Evolutionary conservation across 2,797 vertebrate genomes (phyloP).

Genomic region (Emydoidea blandingii): DNA sequence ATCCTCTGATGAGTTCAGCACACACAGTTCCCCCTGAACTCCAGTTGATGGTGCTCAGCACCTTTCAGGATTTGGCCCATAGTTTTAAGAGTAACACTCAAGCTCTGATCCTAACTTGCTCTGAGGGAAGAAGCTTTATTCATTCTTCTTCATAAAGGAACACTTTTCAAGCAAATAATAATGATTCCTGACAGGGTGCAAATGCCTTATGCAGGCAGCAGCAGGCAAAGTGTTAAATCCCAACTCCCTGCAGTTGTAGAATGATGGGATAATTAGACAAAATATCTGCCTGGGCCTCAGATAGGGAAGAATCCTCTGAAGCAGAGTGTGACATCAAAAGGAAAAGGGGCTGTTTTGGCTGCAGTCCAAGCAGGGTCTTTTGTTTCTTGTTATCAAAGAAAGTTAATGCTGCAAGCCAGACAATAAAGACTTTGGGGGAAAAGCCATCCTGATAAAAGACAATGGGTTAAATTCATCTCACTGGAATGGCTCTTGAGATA

Average conservation of each 20-base stretch:
- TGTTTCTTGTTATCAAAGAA: background rate
- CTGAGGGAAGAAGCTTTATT: background rate
- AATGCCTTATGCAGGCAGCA: background rate
- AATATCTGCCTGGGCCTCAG: background rate
- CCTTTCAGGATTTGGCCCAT: background rate
- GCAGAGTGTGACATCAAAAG: background rate
- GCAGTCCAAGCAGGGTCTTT: background rate
- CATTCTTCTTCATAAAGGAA: background rate
- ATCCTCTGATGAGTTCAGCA: background rate
- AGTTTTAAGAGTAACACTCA: background rate
- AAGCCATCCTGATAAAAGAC: background rate
- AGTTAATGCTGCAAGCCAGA: background rate
- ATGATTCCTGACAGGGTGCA: accelerated
- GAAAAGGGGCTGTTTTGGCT: background rate
- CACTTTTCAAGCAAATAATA: background rate
- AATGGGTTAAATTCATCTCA: background rate
- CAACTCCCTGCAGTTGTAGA: accelerated
- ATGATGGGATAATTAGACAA: accelerated
- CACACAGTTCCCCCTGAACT: background rate
- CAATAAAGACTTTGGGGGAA: background rate
- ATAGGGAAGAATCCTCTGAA: background rate
- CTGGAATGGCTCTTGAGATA: background rate
- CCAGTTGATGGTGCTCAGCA: background rate
- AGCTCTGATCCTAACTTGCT: background rate
- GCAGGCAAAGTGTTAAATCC: background rate